Base-by-base conservation (phyloP, 2,113 vertebrate species). In the Phalacrocorax brasilianus region DNA sequence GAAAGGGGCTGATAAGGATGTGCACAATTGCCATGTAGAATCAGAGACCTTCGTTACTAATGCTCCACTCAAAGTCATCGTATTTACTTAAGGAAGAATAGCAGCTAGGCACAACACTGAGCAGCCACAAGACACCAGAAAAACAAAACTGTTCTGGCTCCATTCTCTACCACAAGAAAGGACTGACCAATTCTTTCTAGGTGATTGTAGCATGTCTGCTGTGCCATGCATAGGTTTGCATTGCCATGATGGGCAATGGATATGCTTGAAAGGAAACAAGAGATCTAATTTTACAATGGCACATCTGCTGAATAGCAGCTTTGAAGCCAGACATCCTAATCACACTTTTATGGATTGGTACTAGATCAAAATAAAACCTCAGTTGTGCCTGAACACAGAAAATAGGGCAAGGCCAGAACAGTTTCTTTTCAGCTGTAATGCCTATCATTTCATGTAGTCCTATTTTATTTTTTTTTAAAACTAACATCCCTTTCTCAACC, bases 251-350 rank as follows among this genome's bases (percentile, higher is more conserved):
- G 75, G 84, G 83, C 52, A 55, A 19, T 8, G 55, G 84, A 67
- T 83, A 33, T 4, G 55, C 79, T 32, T 47, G 86, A 49, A 35
- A 59, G 23, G 80, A 11, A 82, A 89, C 66, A 63, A 71, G 40
- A 32, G 30, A 82, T 11, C 42, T 3, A 40, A 26, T 89, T 82
- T 85, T 35, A 82, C 89, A 93, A 85, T 50, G 76, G 73, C 61
- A 84, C 91, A 96, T 42, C 95, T 96, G 85, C 81, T 56, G 26
- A 23, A 72, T 12, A 27, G 76, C 88, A 83, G 86, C 89, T 47
- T 38, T 55, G 70, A 38, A 38, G 52, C 70, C 80, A 77, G n/a
- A 28, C 35, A 27, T 35, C 56, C 92, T 63, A 76, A 95, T 85
- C 50, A 76, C 38, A 14, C 88, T 82, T 47, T 10, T 26, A 67